Percentiles rank a stretch among this genome's conserved stretches.
phyloP scores from a whole-genome alignment of 2,888 invertebrate species.

The Invenusta paracnida region DNA sequence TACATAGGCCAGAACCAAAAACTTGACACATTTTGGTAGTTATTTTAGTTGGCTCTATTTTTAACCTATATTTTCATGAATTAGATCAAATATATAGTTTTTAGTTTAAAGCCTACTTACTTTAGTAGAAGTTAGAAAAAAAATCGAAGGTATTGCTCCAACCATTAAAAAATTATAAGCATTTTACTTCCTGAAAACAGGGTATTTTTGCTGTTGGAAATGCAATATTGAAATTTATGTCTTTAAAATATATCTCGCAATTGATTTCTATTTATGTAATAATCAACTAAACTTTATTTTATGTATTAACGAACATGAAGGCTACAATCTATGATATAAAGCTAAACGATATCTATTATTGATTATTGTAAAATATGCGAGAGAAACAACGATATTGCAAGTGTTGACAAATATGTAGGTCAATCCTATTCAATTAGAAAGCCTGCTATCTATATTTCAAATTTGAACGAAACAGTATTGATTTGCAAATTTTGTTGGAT shows the following conservation, averaged over 20 bases:
- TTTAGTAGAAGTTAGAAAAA: not conserved
- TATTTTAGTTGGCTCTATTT: not conserved
- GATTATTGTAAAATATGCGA: not conserved
- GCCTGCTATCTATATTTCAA: not conserved
- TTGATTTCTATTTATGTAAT: not conserved
- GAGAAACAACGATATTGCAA: not conserved
- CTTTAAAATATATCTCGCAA: not conserved
- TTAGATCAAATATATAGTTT: not conserved
- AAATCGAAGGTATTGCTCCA: not conserved
- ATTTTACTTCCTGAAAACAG: not conserved
- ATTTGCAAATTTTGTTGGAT: not conserved
- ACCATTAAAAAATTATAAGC: not conserved
- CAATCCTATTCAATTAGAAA: not conserved
- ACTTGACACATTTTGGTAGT: conserved; percentile 8
- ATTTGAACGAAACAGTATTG: not conserved
- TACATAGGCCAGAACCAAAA: not conserved
- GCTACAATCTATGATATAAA: not conserved
- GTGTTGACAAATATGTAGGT: not conserved
- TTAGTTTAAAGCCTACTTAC: not conserved
- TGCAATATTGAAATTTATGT: not conserved
- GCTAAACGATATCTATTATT: not conserved
- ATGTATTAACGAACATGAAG: not conserved
- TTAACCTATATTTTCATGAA: not conserved
- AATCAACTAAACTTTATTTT: not conserved
- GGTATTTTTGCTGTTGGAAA: not conserved